A percentile compares a stretch with the other conserved stretches of the same genome.
phyloP scores from a whole-genome alignment of 2,797 vertebrate genomes.

The Capromys pilorides region DNA sequence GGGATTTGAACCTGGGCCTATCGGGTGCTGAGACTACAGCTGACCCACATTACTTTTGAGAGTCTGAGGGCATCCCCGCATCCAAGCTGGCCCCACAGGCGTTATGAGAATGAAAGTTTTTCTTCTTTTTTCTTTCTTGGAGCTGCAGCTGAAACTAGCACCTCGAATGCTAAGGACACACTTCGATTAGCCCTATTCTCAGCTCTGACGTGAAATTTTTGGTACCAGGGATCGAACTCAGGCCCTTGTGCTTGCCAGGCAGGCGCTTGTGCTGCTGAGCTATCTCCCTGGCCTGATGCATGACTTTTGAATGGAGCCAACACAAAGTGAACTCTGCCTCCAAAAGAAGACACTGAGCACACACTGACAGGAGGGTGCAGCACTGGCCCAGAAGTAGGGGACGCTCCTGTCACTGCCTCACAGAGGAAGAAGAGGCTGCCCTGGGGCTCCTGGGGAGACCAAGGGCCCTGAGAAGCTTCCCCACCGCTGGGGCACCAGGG shows the following conservation, averaged over 20 bases:
- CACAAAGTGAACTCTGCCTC: not conserved
- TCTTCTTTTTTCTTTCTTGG: not conserved
- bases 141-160: not conserved
- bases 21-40: not conserved
- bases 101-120: not conserved
- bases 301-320: too few relatives aligned
- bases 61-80: not conserved
- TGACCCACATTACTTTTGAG: not conserved
- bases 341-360: not conserved
- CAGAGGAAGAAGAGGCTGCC: not conserved
- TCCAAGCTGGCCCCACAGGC: not conserved
- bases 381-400: accelerated
- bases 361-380: accelerated
- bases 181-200: not conserved
- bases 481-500: accelerated
- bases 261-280: too few relatives aligned
- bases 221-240: too few relatives aligned
- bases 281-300: not conserved
- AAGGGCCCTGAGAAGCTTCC: not conserved
- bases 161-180: not conserved
- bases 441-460: accelerated
- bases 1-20: not conserved
- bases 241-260: too few relatives aligned
- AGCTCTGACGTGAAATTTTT: not conserved
- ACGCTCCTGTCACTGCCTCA: accelerated